These are phyloP conservation scores for Platypus cylindrus DNA, from an alignment of 2,888 invertebrate genomes.

Conservation along the genomic window DNA sequence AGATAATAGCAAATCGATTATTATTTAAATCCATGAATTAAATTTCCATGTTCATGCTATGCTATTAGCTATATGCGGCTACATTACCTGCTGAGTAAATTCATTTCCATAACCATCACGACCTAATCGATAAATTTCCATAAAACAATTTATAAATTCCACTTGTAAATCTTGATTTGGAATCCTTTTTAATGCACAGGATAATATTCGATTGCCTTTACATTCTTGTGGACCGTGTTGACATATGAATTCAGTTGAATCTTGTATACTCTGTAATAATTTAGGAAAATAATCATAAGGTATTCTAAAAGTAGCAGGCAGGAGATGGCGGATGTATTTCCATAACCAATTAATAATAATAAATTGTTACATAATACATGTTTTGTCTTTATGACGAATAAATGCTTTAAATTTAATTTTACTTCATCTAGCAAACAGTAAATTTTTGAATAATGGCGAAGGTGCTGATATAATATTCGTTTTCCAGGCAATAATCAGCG, in stretches of 20 bases:
- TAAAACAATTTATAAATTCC: constrained; percentile 30
- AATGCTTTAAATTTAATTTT: too few species aligned
- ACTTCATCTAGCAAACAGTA: too few species aligned
- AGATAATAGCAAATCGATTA: too few species aligned
- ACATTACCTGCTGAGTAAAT: constrained; percentile 20
- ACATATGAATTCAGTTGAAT: constrained; percentile 33
- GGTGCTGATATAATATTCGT: too few species aligned
- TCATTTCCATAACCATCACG: constrained; percentile 19
- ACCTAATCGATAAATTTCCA: constrained; percentile 25
- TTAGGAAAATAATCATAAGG: neutral
- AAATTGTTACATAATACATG: too few species aligned
- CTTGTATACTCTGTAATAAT: constrained; percentile 23
- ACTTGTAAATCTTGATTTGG: constrained; percentile 30
- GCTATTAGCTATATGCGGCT: neutral
- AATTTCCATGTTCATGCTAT: too few species aligned
- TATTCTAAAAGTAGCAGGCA: neutral
- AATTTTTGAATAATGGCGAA: too few species aligned
- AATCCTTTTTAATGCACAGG: constrained; percentile 40
- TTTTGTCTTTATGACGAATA: too few species aligned
- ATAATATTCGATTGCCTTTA: constrained; percentile 47
- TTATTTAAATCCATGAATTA: too few species aligned
- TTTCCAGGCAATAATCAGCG: too few species aligned
- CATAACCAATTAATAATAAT: too few species aligned
- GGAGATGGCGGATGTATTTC: too few species aligned
- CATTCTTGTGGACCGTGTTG: constrained; percentile 54